Conservation (phyloP, 2,113 vertebrate genomes). For the Lutjanus erythropterus region DNA sequence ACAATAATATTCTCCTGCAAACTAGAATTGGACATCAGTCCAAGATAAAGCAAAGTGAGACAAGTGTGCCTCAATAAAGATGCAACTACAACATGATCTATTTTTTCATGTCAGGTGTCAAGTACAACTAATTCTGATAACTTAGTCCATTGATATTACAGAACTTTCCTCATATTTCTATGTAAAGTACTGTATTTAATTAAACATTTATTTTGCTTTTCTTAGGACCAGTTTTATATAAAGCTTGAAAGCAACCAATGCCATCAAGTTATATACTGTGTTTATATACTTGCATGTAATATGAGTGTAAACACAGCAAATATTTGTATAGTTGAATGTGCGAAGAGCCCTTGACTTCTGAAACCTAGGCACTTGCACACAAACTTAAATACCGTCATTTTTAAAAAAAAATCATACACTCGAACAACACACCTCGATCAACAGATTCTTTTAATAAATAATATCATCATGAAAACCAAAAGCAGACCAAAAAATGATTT, state of each 20-base stretch:
- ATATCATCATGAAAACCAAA: conserved; percentile 52
- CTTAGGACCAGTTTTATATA: neutral
- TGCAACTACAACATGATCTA: neutral
- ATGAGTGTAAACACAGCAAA: neutral
- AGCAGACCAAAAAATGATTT: conserved; percentile 53
- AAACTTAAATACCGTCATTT: neutral
- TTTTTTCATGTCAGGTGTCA: neutral
- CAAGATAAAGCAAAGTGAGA: no score
- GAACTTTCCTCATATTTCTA: neutral
- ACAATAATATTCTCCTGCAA: no score
- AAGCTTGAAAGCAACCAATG: neutral
- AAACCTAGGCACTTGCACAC: neutral
- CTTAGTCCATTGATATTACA: no score
- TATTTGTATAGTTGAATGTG: neutral
- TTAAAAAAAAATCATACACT: conserved; percentile 25
- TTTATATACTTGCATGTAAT: neutral
- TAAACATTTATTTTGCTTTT: neutral
- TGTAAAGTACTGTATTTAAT: neutral
- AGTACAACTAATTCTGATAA: neutral
- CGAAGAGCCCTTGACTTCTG: neutral
- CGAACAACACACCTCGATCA: conserved; percentile 51
- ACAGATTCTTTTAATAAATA: conserved; percentile 79
- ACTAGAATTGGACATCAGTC: no score
- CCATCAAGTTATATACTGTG: neutral
- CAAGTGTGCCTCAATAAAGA: neutral